Evolutionary conservation across 2,888 invertebrate genomes (phyloP).

Genomic region (Aphidius colemani): DNA sequence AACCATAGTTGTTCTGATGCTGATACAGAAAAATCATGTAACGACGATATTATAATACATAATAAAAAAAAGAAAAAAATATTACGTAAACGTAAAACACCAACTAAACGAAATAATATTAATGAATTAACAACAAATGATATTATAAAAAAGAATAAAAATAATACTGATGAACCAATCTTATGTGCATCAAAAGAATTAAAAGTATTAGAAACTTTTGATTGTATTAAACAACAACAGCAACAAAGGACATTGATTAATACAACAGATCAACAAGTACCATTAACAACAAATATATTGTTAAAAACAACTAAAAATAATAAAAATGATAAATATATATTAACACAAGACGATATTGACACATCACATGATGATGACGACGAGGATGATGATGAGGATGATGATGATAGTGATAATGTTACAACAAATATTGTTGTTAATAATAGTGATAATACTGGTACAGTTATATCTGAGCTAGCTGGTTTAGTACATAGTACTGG

Average conservation of each 20-base stretch:
- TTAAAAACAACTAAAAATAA: conserved; percentile 45
- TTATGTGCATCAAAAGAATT: conserved; percentile 36
- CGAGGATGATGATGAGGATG: conserved; percentile 48
- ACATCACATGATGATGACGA: conserved; percentile 57
- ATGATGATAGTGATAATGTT: conserved; percentile 52
- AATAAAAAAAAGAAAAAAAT: conserved; percentile 67
- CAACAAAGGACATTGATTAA: conserved; percentile 49
- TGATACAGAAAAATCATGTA: conserved; percentile 61
- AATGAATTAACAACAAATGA: conserved; percentile 28
- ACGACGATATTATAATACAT: conserved; percentile 63
- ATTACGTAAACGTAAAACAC: conserved; percentile 69
- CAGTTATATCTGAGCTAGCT: conserved; percentile 61
- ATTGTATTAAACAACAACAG: conserved; percentile 48
- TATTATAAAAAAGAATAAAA: not conserved
- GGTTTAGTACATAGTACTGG: conserved; percentile 58
- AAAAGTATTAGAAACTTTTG: conserved; percentile 46
- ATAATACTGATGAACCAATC: conserved; percentile 31
- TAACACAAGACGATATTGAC: conserved; percentile 51
- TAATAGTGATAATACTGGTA: conserved; percentile 50
- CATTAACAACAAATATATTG: conserved; percentile 43
- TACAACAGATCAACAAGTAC: conserved; percentile 50
- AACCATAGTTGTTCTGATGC: conserved; percentile 53
- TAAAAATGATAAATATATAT: conserved; percentile 36
- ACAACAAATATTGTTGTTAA: conserved; percentile 46
- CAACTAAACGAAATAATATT: conserved; percentile 50